Evolutionary conservation across 2,797 vertebrate genomes (phyloP), one percentile per base, ranked within the genome.

Genomic region (Monodelphis domestica): DNA sequence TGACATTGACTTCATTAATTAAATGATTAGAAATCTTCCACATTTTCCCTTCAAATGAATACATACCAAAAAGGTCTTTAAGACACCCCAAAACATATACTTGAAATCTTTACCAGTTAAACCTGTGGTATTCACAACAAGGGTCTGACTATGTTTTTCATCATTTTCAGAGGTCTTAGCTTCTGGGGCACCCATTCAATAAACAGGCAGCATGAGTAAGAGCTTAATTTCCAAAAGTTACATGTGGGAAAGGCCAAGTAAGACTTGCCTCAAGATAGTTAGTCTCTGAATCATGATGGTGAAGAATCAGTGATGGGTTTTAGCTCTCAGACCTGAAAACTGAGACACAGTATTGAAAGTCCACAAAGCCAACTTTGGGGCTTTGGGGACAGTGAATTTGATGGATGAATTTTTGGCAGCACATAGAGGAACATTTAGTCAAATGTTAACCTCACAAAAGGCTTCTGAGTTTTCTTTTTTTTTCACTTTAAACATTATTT

Each of bases 151-250:
- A 0, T 97, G 63, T 97, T 97, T 94, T 94, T 94, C 92, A 94
- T 91, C 70, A 91, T 38, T 93, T 97, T 97, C 88, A 95, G 98
- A 98, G 95, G 97, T 98, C 96, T 95, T 33, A 92, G 89, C 92
- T 92, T 96, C 45, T 97, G 96, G 92, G 94, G 92, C 91, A 97
- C 94, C 97, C 96, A 97, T 97, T 95, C 97, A 97, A 98, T 96
- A 97, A 97, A 97, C 87, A 28, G 90, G 93, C 97, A 93, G 94
- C 96, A 95, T 63, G 95, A 95, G 94, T 84, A 94, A 94, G 96
- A 92, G 95, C 95, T 94, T 96, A 93, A 93, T 94, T 97, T 96
- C 97, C 95, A 0, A 10, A 94, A 91, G 88, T 96, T 97, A 59
- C 88, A 3, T 90, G 94, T 88, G 95, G 55, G 91, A 93, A 95